A percentile compares a stretch with the other conserved stretches of the same genome.
These are phyloP conservation scores for Dromaius novaehollandiae DNA, from an alignment of 2,113 vertebrate genomes.

Conservation along the genomic window DNA sequence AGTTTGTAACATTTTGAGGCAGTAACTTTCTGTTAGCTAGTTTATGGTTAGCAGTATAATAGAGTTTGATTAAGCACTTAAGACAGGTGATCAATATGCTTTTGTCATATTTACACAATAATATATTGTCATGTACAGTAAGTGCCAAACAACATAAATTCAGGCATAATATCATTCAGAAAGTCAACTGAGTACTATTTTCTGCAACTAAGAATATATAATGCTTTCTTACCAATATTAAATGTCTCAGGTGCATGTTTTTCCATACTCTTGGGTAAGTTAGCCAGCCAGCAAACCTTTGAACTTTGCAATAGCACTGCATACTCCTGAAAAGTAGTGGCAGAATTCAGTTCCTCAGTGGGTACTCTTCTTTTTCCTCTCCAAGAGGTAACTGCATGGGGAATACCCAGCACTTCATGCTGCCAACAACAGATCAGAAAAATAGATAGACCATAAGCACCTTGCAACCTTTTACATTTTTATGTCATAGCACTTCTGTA, in stretches of 20 bases:
- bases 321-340: neutral
- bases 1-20: slow-evolving; percentile 37
- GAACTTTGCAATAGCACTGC: neutral
- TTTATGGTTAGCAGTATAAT: slow-evolving; percentile 67
- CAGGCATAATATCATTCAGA: slow-evolving; percentile 54
- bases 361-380: neutral
- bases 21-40: slow-evolving; percentile 39
- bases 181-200: slow-evolving; percentile 55
- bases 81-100: slow-evolving; percentile 65
- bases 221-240: slow-evolving; percentile 13
- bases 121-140: slow-evolving; percentile 48
- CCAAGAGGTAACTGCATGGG: accelerated
- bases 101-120: slow-evolving; percentile 76
- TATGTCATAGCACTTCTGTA: neutral
- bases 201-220: neutral
- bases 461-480: neutral
- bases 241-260: neutral
- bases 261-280: neutral
- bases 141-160: slow-evolving; percentile 55
- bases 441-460: neutral
- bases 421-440: neutral
- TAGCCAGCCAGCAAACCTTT: neutral
- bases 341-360: neutral
- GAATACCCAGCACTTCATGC: neutral
- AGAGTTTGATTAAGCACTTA: slow-evolving; percentile 79